These are phyloP conservation scores for Drosophila lini DNA, from an alignment of 1,140 invertebrate species.

Conservation along the genomic window DNA sequence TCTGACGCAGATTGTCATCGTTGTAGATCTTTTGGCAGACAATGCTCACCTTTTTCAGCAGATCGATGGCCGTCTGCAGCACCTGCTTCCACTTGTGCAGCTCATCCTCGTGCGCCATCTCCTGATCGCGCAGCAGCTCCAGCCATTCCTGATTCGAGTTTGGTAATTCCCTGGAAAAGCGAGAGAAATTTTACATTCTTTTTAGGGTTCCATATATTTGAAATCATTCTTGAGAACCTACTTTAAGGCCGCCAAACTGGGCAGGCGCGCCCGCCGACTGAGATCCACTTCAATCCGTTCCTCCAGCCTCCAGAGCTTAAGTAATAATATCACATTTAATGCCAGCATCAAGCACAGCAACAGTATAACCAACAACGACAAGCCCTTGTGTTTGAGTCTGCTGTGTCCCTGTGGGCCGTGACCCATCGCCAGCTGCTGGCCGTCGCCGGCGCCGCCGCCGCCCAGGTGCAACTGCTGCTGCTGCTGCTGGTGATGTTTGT, in stretches of 20 bases:
- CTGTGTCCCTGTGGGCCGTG: conserved; percentile 36
- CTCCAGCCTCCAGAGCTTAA: conserved; percentile 92
- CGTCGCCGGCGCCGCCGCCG: conserved; percentile 29
- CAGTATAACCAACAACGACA: conserved; percentile 86
- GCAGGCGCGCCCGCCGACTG: conserved; percentile 81
- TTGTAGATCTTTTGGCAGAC: conserved; percentile 79
- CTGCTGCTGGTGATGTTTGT: conserved; percentile 54
- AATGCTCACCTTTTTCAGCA: conserved; percentile 87
- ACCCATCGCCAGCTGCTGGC: conserved; percentile 45
- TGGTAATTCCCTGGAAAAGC: conserved; percentile 85
- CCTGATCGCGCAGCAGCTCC: conserved; percentile 90
- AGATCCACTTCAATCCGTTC: conserved; percentile 84
- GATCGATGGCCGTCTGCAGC: conserved; percentile 88
- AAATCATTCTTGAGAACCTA: too few relatives aligned
- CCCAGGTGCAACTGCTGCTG: conserved; percentile 50
- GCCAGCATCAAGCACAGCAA: conserved; percentile 88
- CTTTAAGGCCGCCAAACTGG: conserved; percentile 68
- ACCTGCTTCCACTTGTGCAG: conserved; percentile 91
- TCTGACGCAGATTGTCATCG: conserved; percentile 70
- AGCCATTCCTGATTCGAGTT: conserved; percentile 91
- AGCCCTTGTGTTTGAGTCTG: conserved; percentile 70
- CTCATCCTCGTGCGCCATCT: conserved; percentile 90
- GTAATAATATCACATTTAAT: conserved; percentile 92
- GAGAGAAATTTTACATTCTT: background rate
- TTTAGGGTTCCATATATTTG: too few relatives aligned